Conservation (phyloP, 2,888 invertebrate species). For the Notodonta dromedarius region DNA sequence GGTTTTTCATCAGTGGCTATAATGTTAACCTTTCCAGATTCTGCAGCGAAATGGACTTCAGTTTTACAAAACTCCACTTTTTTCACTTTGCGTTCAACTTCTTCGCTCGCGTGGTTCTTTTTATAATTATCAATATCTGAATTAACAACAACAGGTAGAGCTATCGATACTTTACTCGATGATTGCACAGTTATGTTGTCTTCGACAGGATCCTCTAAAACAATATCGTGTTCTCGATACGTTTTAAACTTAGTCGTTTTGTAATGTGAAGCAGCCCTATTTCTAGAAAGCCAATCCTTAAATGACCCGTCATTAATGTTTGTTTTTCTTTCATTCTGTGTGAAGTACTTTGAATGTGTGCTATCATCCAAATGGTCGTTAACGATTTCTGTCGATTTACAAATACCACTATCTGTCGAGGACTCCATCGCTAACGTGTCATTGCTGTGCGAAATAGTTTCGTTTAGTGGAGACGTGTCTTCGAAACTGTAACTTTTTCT, state of each 20-base stretch:
- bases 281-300: slow-evolving; percentile 74
- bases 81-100: slow-evolving; percentile 83
- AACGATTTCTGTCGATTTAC: slow-evolving; percentile 88
- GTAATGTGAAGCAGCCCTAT: slow-evolving; percentile 58
- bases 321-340: slow-evolving; percentile 48
- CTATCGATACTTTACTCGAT: slow-evolving; percentile 71
- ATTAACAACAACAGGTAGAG: slow-evolving; percentile 67
- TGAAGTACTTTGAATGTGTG: slow-evolving; percentile 38
- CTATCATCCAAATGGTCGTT: slow-evolving; percentile 61
- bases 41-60: slow-evolving; percentile 94
- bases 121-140: slow-evolving; percentile 52
- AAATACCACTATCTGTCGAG: slow-evolving; percentile 91
- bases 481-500: slow-evolving; percentile 91
- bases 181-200: slow-evolving; percentile 70
- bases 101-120: slow-evolving; percentile 57
- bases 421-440: slow-evolving; percentile 86
- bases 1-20: slow-evolving; percentile 95
- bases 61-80: slow-evolving; percentile 95
- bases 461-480: slow-evolving; percentile 68
- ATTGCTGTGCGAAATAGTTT: slow-evolving; percentile 63
- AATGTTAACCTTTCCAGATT: slow-evolving; percentile 93
- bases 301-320: slow-evolving; percentile 64
- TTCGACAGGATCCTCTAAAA: slow-evolving; percentile 56
- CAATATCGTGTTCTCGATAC: slow-evolving; percentile 53
- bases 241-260: slow-evolving; percentile 56